These are phyloP conservation scores for Scaptomyza pallida DNA, from an alignment of 1,140 invertebrate species.

Conservation along the genomic window DNA sequence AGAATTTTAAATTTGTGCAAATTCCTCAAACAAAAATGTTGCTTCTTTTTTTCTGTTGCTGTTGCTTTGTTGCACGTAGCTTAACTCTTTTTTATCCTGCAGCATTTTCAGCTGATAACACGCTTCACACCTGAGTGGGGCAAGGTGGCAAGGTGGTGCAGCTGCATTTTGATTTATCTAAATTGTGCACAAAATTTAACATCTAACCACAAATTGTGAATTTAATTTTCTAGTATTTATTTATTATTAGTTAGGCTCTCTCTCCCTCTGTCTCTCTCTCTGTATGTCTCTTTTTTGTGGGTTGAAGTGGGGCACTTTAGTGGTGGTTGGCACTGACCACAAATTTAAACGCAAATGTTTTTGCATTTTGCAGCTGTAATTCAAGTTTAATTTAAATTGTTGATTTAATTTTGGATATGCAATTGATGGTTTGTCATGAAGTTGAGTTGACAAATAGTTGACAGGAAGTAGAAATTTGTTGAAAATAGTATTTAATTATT, in stretches of 20 bases:
- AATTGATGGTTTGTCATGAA: too few species aligned
- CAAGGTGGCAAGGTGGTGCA: neutral
- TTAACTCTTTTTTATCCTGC: conserved; percentile 14
- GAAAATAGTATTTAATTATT: too few species aligned
- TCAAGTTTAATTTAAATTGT: neutral
- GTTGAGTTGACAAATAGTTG: too few species aligned
- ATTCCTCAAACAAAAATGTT: conserved; percentile 11
- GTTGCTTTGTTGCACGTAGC: neutral
- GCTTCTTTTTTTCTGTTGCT: neutral
- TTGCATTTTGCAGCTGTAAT: neutral
- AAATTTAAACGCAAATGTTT: neutral
- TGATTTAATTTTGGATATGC: too few species aligned
- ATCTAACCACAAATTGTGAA: neutral
- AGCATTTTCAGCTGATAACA: conserved; percentile 16
- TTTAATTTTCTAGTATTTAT: conserved; percentile 4
- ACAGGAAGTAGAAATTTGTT: too few species aligned
- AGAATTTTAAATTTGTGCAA: conserved; percentile 39
- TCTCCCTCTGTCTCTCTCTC: too few species aligned
- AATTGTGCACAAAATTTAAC: conserved; percentile 16
- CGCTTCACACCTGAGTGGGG: conserved; percentile 34
- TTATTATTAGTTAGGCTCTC: neutral
- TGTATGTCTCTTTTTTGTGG: too few species aligned
- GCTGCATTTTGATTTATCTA: neutral
- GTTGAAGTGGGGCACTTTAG: neutral
- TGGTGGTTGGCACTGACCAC: neutral